Base-by-base conservation (phyloP, 2,888 invertebrate genomes). In the Oscheius sp. region DNA sequence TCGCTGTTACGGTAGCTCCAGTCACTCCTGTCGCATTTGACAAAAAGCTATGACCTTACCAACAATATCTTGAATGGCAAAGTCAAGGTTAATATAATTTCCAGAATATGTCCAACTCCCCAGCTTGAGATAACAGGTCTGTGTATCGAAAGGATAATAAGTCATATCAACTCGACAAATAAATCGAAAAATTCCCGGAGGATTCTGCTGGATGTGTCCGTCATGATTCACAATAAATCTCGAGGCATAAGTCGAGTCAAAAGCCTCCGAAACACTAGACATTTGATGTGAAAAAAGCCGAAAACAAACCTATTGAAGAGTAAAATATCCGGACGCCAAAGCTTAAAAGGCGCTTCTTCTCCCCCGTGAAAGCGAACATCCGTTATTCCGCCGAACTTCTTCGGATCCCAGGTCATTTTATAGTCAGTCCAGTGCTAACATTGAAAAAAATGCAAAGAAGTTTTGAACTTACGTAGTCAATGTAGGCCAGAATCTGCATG, bases 31-130 rank as follows among this genome's bases (percentile, higher is more conserved):
- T 8, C 10, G 10, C 15, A 10, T 53, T 29, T 12, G 12, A 48
- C 3, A 48, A n/a, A 20, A n/a, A 27, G n/a, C 3, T 8, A 1
- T n/a, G 27, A n/a, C n/a, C 55, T 39, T 37, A 77, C 79, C 78
- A 27, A 75, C 71, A 3, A 80, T 74, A 29, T 75, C 58, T 6
- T 53, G 57, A n/a, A 78, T 63, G 1, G 73, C 39, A 65, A 80
- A 78, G 46, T 76, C 76, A 20, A 80, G 50, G 52, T 80, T 78
- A 39, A 80, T 80, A 58, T 78, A 75, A 10, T 70, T 69, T 42
- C 80, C 80, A 68, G 71, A 73, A 48, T 78, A 78, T 1, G 80
- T 80, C 80, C 80, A 80, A 12, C 74, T 74, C 12, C 78, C 78
- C n/a, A 80, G 31, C 50, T 80, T 80, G 27, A 80, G 55, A 34